A percentile compares a stretch with the other conserved stretches of the same genome.
These are phyloP conservation scores for Halocynthia aurantium DNA, from an alignment of 23 tunicate genomes.

Conservation along the genomic window DNA sequence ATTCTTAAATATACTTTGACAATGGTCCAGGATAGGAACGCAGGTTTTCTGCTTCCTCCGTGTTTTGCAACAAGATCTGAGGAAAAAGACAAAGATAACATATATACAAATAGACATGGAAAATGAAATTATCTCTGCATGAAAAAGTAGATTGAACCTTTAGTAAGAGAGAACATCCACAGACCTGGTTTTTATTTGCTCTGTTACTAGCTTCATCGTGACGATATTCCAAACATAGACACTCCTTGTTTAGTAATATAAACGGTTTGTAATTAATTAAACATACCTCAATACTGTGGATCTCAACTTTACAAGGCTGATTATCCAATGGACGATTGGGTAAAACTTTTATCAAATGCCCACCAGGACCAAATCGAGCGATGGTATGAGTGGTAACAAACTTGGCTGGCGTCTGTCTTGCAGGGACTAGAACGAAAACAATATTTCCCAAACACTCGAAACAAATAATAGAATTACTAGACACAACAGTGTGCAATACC, in stretches of 20 bases:
- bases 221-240: background rate
- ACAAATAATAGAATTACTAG: background rate
- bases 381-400: slow-evolving; percentile 53
- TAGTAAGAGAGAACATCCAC: too few species aligned
- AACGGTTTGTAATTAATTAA: too few species aligned
- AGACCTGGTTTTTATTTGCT: background rate
- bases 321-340: slow-evolving; percentile 45
- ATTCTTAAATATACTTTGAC: slow-evolving; percentile 30
- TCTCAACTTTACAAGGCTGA: slow-evolving; percentile 61
- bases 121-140: too few species aligned
- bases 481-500: background rate
- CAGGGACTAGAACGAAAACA: slow-evolving; percentile 20
- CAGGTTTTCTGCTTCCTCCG: slow-evolving; percentile 64
- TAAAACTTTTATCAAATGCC: slow-evolving; percentile 47
- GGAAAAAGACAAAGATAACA: background rate
- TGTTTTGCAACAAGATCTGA: slow-evolving; percentile 57
- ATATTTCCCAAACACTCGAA: background rate
- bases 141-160: too few species aligned
- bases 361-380: slow-evolving; percentile 72
- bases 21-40: slow-evolving; percentile 74
- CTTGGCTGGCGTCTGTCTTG: slow-evolving; percentile 63
- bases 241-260: too few species aligned
- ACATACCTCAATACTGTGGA: slow-evolving; percentile 71
- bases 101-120: too few species aligned
- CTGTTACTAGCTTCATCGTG: background rate